Base-by-base conservation (phyloP, 1,140 invertebrate genomes). In the Fragariocoptes setiger region DNA sequence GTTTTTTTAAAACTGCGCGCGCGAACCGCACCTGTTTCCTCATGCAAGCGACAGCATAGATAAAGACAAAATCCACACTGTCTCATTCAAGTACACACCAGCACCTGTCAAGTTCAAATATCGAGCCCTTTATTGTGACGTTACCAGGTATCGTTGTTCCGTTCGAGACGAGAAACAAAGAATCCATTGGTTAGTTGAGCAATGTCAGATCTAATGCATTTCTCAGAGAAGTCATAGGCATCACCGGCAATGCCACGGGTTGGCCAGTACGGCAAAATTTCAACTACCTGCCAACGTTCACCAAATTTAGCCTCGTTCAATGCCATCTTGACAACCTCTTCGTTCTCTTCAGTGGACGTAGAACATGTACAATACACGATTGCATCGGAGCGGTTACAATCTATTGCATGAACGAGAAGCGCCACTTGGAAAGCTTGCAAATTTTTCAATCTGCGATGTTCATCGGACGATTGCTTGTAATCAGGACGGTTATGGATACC, bases 271-370 rank as follows among this genome's bases (percentile, higher is more conserved):
- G 25, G 25, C n/a, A 31, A n/a, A 31, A 31, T n/a, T 8, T 31
- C 25, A 31, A 31, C 25, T 8, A 31, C n/a, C n/a, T 31, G 8
- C 25, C 25, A 31, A 8, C n/a, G 8, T 8, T 31, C 40, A 37
- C 12, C 8, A 39, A 42, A 12, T 13, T 8, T 19, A 4, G 15
- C 37, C 5, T 42, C 17, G 14, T 3, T 16, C 31, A 42, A 31
- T 37, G 17, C 14, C n/a, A 42, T 38, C 20, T 42, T n/a, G 25
- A 31, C n/a, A 37, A 19, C 40, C 5, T 42, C 4, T 37, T 42
- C 31, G 12, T 31, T 31, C n/a, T 31, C 25, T n/a, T 31, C 25
- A 31, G n/a, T n/a, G n/a, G 25, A 31, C 8, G n/a, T n/a, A 8
- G 25, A 31, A n/a, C 25, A 31, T 8, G 25, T 31, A 31, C 25